Evolutionary conservation across 2,888 invertebrate genomes (phyloP), one percentile per base, ranked within the genome.

Genomic region (Margaritifera margaritifera): DNA sequence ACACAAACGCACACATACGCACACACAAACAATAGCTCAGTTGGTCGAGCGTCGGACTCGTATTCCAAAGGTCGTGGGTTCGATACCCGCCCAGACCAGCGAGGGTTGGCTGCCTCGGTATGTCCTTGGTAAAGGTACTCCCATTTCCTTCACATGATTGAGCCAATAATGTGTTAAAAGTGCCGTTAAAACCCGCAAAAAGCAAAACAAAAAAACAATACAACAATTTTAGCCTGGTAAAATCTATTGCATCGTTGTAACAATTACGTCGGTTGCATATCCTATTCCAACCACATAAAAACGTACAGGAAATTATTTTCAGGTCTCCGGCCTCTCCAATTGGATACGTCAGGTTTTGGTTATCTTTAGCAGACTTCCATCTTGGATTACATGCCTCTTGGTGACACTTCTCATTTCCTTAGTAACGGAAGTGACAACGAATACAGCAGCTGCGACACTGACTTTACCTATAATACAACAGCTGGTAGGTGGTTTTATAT

Each of bases 381-480:
- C 79, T 0, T 81, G 78, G 76, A 57, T 81, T 18, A 77, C 80
- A 55, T 68, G 75, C 51, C 60, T 83, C 25, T 68, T 81, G 22
- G 75, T 80, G 25, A 75, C 77, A 11, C 64, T 77, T 24, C 53
- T 81, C 20, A 70, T 78, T 27, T 76, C 82, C n/a, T 59, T 74
- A 22, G 59, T 77, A 59, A 84, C 84, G 0, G 82, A 84, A 64
- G 82, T 83, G 20, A 80, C 82, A 15, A 82, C 80, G 27, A 84
- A 84, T 69, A 81, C 80, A 8, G 82, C 84, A 15, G 80, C 80
- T 2, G 80, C 81, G 42, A 77, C 77, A 2, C 68, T 82, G 5
- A 60, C 79, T 15, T 73, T 81, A 61, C 81, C 81, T 6, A 80
- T 82, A 60, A 69, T 81, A 31, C 71, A 77, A n/a, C 69, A 79